Percentiles rank a stretch among this genome's conserved stretches.
phyloP scores from a whole-genome alignment of 1,140 invertebrate genomes.

The Drosophila sucinea region DNA sequence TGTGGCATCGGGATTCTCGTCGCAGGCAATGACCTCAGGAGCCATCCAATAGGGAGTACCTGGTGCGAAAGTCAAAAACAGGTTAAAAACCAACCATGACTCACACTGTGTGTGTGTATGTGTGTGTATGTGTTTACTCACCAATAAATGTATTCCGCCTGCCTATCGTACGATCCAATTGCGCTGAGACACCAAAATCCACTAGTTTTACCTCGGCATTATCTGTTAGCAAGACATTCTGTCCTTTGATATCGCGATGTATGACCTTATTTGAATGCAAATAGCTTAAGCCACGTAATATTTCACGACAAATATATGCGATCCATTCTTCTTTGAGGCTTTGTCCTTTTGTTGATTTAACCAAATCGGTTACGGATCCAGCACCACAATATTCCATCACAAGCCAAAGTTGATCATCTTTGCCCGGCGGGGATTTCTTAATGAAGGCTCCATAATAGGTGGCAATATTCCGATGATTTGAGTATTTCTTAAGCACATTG shows the following conservation, averaged over 20 bases:
- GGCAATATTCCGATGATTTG: slow-evolving; percentile 99
- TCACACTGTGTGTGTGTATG: neutral
- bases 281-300: slow-evolving; percentile 97
- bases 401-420: slow-evolving; percentile 99
- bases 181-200: slow-evolving; percentile 99
- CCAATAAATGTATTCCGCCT: slow-evolving; percentile 99
- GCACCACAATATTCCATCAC: slow-evolving; percentile 99
- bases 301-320: slow-evolving; percentile 99
- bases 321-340: slow-evolving; percentile 99
- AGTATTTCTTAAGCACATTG: slow-evolving; percentile 99
- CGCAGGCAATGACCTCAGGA: slow-evolving; percentile 99
- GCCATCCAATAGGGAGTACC: slow-evolving; percentile 99
- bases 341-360: slow-evolving; percentile 99
- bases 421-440: slow-evolving; percentile 98
- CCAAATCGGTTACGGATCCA: slow-evolving; percentile 98
- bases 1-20: slow-evolving; percentile 99
- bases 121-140: slow-evolving; percentile 27
- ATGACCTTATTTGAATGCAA: slow-evolving; percentile 99
- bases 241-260: slow-evolving; percentile 99
- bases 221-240: slow-evolving; percentile 99
- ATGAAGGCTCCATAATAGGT: slow-evolving; percentile 99
- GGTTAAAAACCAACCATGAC: slow-evolving; percentile 14
- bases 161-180: slow-evolving; percentile 99
- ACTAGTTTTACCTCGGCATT: slow-evolving; percentile 99
- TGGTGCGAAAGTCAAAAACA: slow-evolving; percentile 31